Evolutionary conservation across 1,140 invertebrate genomes (phyloP), one percentile per base, ranked within the genome.

Genomic region (Drosophila equinoxialis): DNA sequence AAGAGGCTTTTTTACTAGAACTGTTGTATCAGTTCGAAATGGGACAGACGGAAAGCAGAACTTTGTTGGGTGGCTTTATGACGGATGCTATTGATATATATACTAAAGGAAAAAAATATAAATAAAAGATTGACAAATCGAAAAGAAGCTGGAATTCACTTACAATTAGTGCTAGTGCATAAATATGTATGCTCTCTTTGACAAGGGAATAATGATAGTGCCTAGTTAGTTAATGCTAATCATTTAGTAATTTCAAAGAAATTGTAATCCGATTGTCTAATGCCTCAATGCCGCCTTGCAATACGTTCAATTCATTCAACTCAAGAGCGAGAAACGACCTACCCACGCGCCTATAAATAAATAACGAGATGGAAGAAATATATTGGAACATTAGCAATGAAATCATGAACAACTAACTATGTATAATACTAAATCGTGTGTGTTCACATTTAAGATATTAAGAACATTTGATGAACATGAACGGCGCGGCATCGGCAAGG

Each of bases 251-350:
- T 48, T 48, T 6, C 1, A 17, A 20, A 8, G 6, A 8, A 59
- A 14, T 10, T 17, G n/a, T 35, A 17, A 59, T 37, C 33, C 14
- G 58, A 45, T 63, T 58, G 64, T 17, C 65, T 68, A 20, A 68
- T 68, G 71, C 33, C 59, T 76, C 73, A 76, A 65, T 85, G 65
- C 54, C 65, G 68, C 83, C 83, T 71, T 85, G 82, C 75, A 51
- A 68, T 82, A 54, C 60, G 64, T 30, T 30, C 30, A 69, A 71
- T 79, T 87, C 82, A 82, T 87, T 85, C 79, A 85, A 82, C 82
- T 76, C 68, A 77, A 66, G 58, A 76, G 37, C 37, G 37, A 67
- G 62, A 55, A 76, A 54, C 70, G 67, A 63, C 71, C 77, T 68
- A 65, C 55, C 74, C 72, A 65, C 74, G 61, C 66, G 60, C 13